Evolutionary conservation across 2,113 vertebrate species (phyloP).

Genomic region (Tiliqua scincoides): DNA sequence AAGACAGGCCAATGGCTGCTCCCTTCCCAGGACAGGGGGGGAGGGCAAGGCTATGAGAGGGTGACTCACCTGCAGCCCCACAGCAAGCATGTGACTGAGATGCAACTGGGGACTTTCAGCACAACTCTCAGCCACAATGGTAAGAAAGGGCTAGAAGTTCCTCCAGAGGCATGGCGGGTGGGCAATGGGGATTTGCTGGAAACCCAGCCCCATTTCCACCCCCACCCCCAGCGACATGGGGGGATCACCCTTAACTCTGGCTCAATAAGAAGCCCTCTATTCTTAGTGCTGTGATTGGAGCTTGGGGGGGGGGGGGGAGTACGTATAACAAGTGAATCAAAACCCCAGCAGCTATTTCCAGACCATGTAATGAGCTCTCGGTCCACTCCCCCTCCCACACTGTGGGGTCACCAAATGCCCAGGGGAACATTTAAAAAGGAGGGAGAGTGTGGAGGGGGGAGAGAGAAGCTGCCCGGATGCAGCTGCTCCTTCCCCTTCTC

Average conservation of each 20-base stretch:
- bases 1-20: too few relatives aligned
- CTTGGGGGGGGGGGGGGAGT: slow-evolving; percentile 21
- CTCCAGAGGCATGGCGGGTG: too few relatives aligned
- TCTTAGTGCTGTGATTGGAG: slow-evolving; percentile 38
- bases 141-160: too few relatives aligned
- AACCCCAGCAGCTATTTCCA: slow-evolving; percentile 57
- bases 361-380: slow-evolving; percentile 29
- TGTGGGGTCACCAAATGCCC: neutral
- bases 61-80: too few relatives aligned
- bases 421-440: neutral
- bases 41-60: too few relatives aligned
- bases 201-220: neutral
- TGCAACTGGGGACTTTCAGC: too few relatives aligned
- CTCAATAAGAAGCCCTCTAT: slow-evolving; percentile 23
- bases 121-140: too few relatives aligned
- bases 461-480: neutral
- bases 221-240: neutral
- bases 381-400: neutral
- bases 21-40: too few relatives aligned
- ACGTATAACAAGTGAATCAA: slow-evolving; percentile 45
- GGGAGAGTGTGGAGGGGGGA: neutral
- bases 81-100: too few relatives aligned
- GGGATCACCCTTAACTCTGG: neutral
- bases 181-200: too few relatives aligned
- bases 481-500: too few relatives aligned